A percentile compares a stretch with the other conserved stretches of the same genome.
phyloP scores from a whole-genome alignment of 2,113 vertebrate genomes.

The Hystrix brachyura region DNA sequence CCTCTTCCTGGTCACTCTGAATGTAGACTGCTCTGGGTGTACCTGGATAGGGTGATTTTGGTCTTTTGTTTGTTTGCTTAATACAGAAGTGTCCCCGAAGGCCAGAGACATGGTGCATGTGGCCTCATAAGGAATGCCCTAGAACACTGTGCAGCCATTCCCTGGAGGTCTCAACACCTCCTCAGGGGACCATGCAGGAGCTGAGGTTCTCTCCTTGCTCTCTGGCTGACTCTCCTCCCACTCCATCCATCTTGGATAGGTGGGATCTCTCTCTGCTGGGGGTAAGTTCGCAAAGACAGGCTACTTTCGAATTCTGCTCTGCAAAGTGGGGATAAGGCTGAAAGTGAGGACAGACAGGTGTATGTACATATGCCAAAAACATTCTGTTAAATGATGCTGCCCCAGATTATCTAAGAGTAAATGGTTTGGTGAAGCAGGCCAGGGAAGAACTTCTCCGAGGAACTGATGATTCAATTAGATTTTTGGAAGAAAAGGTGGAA shows the following conservation, averaged over 20 bases:
- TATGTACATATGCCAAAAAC: background rate
- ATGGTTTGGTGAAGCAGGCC: background rate
- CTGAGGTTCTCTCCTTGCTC: background rate
- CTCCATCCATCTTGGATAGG: background rate
- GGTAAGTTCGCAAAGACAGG: background rate
- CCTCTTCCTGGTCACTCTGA: background rate
- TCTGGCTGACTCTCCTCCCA: background rate
- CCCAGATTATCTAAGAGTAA: background rate
- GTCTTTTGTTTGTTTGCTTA: background rate
- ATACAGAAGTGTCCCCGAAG: background rate
- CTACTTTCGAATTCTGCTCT: background rate
- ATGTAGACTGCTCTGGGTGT: background rate
- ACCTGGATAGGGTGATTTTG: background rate
- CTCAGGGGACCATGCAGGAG: background rate
- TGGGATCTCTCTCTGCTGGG: background rate
- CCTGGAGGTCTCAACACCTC: background rate
- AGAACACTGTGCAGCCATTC: background rate
- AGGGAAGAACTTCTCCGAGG: background rate
- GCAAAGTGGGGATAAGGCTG: background rate
- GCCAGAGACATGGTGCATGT: background rate
- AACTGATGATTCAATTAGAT: background rate
- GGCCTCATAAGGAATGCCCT: background rate
- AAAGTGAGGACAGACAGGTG: background rate
- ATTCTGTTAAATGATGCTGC: background rate
- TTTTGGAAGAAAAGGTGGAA: conserved; percentile 30